A percentile compares a stretch with the other conserved stretches of the same genome.
phyloP scores from a whole-genome alignment of 2,888 invertebrate genomes.

The Tipula vernalis region DNA sequence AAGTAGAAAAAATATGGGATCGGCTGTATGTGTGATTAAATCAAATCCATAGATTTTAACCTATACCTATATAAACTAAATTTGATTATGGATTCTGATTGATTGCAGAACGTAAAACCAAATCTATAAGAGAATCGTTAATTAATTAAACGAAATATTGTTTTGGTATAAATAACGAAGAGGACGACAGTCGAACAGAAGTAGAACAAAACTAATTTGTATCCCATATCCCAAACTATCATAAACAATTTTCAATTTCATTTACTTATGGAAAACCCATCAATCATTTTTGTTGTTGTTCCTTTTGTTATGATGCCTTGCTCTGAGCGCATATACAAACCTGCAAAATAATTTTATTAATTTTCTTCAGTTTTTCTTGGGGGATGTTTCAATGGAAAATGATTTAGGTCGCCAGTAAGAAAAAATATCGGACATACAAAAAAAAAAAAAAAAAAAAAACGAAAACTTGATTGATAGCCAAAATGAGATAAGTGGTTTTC shows the following conservation, averaged over 20 bases:
- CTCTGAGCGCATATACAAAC: neutral
- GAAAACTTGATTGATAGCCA: neutral
- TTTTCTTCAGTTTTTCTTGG: neutral
- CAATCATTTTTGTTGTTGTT: neutral
- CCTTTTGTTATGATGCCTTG: neutral
- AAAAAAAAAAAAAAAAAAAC: neutral
- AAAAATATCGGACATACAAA: neutral
- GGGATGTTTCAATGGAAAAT: neutral
- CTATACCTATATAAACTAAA: neutral
- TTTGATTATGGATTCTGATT: neutral
- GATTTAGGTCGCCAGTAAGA: neutral
- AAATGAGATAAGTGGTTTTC: neutral
- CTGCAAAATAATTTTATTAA: neutral
- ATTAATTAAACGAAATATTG: neutral
- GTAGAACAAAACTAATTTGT: neutral
- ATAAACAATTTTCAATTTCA: slow-evolving; percentile 4
- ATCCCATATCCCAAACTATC: neutral
- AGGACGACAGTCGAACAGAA: neutral
- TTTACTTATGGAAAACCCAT: neutral
- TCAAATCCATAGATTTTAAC: neutral
- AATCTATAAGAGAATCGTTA: neutral
- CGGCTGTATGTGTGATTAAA: neutral
- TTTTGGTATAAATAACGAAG: neutral
- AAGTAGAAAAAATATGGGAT: neutral
- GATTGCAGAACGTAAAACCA: neutral